phyloP scores from a whole-genome alignment of 2,113 vertebrate species.

The Sterrhoptilus dennistouni region DNA sequence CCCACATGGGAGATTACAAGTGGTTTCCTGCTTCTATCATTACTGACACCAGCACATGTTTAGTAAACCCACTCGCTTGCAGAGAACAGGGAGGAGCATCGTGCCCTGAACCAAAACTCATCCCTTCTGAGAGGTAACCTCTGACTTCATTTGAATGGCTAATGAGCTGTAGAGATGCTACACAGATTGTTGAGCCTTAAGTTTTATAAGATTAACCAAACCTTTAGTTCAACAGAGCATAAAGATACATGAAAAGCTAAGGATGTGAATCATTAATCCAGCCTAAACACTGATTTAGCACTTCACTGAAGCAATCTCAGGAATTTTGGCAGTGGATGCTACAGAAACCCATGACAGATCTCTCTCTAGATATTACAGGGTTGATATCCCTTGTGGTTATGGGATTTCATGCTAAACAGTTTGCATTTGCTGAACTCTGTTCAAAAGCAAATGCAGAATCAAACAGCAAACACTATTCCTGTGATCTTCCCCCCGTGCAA shows the following conservation, averaged over 20 bases:
- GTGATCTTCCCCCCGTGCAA: not conserved
- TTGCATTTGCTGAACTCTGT: not conserved
- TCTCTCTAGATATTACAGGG: not conserved
- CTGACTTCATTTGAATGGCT: not conserved
- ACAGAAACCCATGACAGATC: not conserved
- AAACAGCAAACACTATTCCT: not conserved
- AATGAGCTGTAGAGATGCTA: not conserved
- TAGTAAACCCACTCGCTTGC: not conserved
- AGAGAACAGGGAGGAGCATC: not conserved
- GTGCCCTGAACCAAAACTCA: not conserved
- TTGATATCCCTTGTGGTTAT: not conserved
- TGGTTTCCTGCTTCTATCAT: not conserved
- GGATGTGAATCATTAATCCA: not conserved
- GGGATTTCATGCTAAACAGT: not conserved
- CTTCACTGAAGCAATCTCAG: not conserved
- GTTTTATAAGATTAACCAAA: not conserved
- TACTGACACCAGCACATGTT: not conserved
- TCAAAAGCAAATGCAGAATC: not conserved
- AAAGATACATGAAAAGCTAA: not conserved
- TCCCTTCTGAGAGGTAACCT: not conserved
- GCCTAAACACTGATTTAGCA: not conserved
- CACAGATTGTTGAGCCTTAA: not conserved
- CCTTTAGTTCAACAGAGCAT: not conserved
- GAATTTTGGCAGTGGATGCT: not conserved
- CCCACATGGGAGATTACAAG: not conserved